Evolutionary conservation across 2,888 invertebrate species (phyloP), one percentile per base, ranked within the genome.

Genomic region (Craniophora ligustri): DNA sequence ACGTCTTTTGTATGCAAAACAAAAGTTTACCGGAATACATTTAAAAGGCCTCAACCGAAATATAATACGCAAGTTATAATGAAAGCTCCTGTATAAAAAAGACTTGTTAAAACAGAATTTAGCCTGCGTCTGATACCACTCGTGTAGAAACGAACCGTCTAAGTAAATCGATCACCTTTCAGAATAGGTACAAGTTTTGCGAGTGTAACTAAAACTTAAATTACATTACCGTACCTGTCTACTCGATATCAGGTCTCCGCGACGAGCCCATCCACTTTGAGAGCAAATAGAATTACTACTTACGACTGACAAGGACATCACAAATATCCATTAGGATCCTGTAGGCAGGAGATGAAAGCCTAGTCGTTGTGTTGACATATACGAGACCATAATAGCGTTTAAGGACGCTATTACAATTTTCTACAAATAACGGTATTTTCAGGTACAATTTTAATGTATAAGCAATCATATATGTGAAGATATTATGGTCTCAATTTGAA

Each of bases 141-240:
- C 44, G 18, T 45, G 40, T 46, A 34, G 41, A 53, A 67, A 36
- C 39, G 31, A 54, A 26, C 38, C 36, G 48, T 56, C 62, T 66
- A 73, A 67, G 69, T 72, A 70, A 75, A 79, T 74, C 65, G 67
- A 75, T 79, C 67, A 65, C 47, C 61, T 69, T 67, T 67, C 49
- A 53, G 61, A 51, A n/a, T n/a, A n/a, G n/a, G 62, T 38, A 61
- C 54, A 74, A 72, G 65, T 73, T n/a, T 71, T 45, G 59, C 48
- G 55, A 65, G 61, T 45, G 45, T 70, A 69, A 67, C 67, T 68
- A 69, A n/a, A 68, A 75, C 68, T 69, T 64, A 81, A 81, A 81
- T 81, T 74, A 73, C 66, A 79, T 81, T 81, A 78, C 69, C 49
- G 50, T 66, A 67, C 67, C 63, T 72, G 55, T 57, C 72, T 72